These are phyloP conservation scores for Chymomyza costata DNA, from an alignment of 1,140 invertebrate genomes.

Conservation along the genomic window DNA sequence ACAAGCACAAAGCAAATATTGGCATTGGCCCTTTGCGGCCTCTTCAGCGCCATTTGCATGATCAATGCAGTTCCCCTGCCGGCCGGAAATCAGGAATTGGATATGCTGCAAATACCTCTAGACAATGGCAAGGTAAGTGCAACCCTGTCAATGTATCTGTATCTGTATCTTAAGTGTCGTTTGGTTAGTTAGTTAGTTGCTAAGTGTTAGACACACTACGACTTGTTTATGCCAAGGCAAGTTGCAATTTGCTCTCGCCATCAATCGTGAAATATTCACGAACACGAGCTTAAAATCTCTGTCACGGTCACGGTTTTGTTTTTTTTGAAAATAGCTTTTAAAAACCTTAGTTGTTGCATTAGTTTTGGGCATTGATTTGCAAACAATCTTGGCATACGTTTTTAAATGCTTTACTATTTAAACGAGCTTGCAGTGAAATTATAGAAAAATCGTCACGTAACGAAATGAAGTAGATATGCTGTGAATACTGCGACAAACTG, in stretches of 20 bases:
- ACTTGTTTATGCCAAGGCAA: background rate
- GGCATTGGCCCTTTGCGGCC: slow-evolving; percentile 34
- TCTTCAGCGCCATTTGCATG: slow-evolving; percentile 50
- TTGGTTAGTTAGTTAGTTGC: background rate
- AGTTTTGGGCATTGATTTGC: too few relatives aligned
- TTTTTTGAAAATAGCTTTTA: too few relatives aligned
- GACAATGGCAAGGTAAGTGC: slow-evolving; percentile 69
- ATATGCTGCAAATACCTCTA: slow-evolving; percentile 68
- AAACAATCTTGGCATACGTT: too few relatives aligned
- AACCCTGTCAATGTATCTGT: background rate
- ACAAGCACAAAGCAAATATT: slow-evolving; percentile 51
- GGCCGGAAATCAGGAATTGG: slow-evolving; percentile 58
- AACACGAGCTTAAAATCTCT: background rate
- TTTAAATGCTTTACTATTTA: too few relatives aligned
- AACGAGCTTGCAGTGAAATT: too few relatives aligned
- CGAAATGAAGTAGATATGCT: too few relatives aligned
- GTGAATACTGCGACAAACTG: too few relatives aligned
- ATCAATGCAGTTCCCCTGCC: slow-evolving; percentile 60
- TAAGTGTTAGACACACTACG: background rate
- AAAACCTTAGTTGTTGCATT: too few relatives aligned
- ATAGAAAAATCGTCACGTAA: too few relatives aligned
- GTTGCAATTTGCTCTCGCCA: background rate
- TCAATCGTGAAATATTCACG: background rate
- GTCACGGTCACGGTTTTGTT: too few relatives aligned
- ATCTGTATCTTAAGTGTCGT: background rate